Conservation (phyloP, 2,113 vertebrate species). For the Hiodon tergisus region DNA sequence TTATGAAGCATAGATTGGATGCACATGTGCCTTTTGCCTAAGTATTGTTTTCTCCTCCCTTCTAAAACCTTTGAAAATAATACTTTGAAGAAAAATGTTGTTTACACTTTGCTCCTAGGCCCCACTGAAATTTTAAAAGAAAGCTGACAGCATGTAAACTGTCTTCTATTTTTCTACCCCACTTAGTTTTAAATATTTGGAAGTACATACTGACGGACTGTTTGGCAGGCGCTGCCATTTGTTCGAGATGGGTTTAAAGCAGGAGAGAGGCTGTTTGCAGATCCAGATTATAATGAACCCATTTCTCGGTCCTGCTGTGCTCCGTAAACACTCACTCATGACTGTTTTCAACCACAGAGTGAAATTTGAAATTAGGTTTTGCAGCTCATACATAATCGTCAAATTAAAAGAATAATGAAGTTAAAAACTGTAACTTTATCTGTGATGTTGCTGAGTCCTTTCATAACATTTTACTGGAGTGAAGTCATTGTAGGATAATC, state of each 20-base stretch:
- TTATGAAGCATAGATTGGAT: constrained; percentile 2
- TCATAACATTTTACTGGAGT: too few species aligned
- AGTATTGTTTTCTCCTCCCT: neutral
- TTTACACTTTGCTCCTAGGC: constrained; percentile 9
- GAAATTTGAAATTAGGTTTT: too few species aligned
- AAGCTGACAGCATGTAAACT: constrained; percentile 10
- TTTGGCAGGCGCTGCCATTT: constrained; percentile 4
- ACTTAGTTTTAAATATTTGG: constrained; percentile 17
- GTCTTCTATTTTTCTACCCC: constrained; percentile 3
- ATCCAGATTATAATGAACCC: neutral
- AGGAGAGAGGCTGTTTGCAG: neutral
- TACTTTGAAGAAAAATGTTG: constrained; percentile 14
- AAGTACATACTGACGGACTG: constrained; percentile 14
- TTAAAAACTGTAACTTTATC: too few species aligned
- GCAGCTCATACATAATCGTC: too few species aligned
- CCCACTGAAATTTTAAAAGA: constrained; percentile 3
- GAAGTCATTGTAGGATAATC: too few species aligned
- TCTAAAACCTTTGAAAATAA: constrained; percentile 15
- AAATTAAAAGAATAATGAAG: too few species aligned
- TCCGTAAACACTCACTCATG: too few species aligned
- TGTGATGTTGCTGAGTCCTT: too few species aligned
- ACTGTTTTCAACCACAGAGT: too few species aligned
- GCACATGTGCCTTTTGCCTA: constrained; percentile 1
- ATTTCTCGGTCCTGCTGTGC: neutral
- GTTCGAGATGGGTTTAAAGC: constrained; percentile 2